These are phyloP conservation scores for Leptogaster cylindrica DNA, from an alignment of 2,888 invertebrate species.

Conservation along the genomic window DNA sequence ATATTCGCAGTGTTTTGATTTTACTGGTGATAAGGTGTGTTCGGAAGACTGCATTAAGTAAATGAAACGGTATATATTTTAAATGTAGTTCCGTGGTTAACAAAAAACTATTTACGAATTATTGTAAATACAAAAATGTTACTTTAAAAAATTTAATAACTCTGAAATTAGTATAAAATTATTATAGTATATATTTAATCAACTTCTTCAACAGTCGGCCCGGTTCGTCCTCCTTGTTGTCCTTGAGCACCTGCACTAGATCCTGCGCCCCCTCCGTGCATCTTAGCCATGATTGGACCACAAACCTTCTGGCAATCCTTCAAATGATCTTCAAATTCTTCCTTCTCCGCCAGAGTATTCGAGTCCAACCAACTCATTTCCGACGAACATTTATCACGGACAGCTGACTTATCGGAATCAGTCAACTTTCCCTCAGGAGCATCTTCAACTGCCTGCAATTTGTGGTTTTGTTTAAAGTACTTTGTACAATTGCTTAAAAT, in stretches of 20 bases:
- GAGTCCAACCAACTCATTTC: conserved; percentile 81
- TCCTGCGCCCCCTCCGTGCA: conserved; percentile 69
- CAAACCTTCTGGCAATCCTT: conserved; percentile 78
- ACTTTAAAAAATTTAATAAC: no score
- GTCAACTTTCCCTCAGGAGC: conserved; percentile 71
- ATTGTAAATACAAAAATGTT: no score
- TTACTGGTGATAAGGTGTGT: no score
- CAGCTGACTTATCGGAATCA: conserved; percentile 73
- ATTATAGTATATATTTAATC: conserved; percentile 62
- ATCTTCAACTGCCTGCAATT: conserved; percentile 68
- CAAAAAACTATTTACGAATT: no score
- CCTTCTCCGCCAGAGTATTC: conserved; percentile 78
- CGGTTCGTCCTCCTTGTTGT: conserved; percentile 66
- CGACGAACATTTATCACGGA: conserved; percentile 72
- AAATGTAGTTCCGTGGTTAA: no score
- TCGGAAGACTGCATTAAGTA: no score
- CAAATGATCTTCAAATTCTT: conserved; percentile 78
- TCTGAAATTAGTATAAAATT: conserved; percentile 25
- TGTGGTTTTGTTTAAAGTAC: background rate
- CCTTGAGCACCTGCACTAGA: conserved; percentile 65
- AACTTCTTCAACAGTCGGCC: conserved; percentile 75
- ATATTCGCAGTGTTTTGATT: no score
- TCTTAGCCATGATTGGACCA: conserved; percentile 80
- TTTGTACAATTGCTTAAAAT: background rate
- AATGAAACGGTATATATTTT: no score